These are phyloP conservation scores for Pantherophis vulpinus DNA, from an alignment of 2,797 vertebrate species.

Conservation along the genomic window DNA sequence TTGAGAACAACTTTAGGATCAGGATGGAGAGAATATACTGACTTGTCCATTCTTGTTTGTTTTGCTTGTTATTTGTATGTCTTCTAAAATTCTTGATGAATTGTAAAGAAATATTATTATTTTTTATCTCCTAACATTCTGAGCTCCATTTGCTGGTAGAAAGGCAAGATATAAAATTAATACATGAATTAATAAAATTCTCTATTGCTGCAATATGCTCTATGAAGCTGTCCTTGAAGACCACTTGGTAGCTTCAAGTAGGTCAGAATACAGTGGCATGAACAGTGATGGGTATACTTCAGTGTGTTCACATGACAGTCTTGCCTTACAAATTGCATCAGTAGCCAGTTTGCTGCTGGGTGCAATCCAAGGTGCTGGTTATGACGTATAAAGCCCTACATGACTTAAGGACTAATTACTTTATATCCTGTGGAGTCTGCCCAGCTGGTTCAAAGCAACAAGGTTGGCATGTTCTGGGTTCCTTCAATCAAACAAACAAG, in stretches of 20 bases:
- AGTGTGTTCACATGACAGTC: neutral
- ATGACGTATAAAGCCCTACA: neutral
- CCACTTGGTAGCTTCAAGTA: neutral
- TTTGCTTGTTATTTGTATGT: neutral
- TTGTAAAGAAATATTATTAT: neutral
- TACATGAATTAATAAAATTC: neutral
- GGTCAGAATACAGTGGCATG: neutral
- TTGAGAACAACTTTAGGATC: neutral
- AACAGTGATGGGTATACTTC: neutral
- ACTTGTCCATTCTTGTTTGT: neutral
- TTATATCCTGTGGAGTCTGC: neutral
- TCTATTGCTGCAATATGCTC: neutral
- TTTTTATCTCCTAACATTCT: neutral
- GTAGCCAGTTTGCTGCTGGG: neutral
- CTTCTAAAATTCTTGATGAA: neutral
- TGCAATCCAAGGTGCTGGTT: neutral
- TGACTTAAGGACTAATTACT: neutral
- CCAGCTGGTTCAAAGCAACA: neutral
- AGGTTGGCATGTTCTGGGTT: neutral
- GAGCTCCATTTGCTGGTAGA: neutral
- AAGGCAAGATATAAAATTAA: neutral
- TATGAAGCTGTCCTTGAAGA: neutral
- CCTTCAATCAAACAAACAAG: neutral
- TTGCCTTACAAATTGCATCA: neutral
- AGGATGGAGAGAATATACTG: too few species aligned